phyloP scores from a whole-genome alignment of 2,888 invertebrate genomes.

The Harmothoe impar region DNA sequence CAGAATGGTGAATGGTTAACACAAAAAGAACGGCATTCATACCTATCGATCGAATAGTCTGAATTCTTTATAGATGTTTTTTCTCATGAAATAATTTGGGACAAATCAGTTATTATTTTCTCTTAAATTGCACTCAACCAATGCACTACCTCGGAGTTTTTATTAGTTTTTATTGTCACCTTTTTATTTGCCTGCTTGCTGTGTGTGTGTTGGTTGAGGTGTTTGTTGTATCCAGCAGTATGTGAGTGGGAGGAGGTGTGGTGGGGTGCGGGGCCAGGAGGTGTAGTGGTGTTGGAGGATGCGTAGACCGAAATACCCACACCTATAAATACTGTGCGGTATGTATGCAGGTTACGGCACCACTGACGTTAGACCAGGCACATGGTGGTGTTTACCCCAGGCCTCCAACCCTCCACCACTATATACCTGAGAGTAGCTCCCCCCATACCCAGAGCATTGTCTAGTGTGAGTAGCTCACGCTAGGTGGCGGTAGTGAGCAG shows the following conservation, averaged over 20 bases:
- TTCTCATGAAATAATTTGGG: no score
- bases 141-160: no score
- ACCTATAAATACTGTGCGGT: conserved; percentile 54
- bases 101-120: no score
- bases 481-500: conserved; percentile 47
- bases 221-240: neutral
- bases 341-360: conserved; percentile 49
- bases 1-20: no score
- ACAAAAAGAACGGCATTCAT: no score
- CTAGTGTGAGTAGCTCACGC: neutral
- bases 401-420: neutral
- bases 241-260: neutral
- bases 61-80: no score
- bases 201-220: no score
- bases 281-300: neutral
- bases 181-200: no score
- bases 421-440: neutral
- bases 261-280: neutral
- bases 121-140: no score
- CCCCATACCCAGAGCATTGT: neutral
- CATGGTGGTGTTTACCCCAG: conserved; percentile 54
- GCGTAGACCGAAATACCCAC: conserved; percentile 49
- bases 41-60: no score
- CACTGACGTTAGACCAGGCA: conserved; percentile 9
- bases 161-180: no score